Evolutionary conservation across 2,888 invertebrate species (phyloP).

Genomic region (Abscondita cerata): DNA sequence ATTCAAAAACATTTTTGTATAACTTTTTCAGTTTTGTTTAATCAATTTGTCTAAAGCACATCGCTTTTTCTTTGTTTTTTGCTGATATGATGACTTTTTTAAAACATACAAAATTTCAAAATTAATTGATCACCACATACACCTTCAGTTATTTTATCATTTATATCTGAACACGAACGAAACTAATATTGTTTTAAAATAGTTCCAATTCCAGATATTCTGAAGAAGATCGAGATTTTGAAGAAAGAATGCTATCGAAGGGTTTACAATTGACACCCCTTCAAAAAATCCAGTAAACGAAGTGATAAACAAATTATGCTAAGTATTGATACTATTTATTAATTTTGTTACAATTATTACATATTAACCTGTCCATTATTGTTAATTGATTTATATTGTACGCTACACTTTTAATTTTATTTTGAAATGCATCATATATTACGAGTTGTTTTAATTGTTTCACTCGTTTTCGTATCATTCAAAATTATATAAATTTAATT

Average conservation of each 20-base stretch:
- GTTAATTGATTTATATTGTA: neutral
- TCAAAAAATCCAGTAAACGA: slow-evolving; percentile 49
- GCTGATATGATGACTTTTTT: too few species aligned
- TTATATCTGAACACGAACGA: too few species aligned
- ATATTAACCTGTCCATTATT: slow-evolving; percentile 13
- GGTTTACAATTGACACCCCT: slow-evolving; percentile 65
- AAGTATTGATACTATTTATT: neutral
- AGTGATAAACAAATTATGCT: slow-evolving; percentile 37
- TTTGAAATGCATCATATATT: neutral
- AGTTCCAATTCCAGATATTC: slow-evolving; percentile 69
- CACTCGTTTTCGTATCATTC: neutral
- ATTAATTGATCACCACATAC: too few species aligned
- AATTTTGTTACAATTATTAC: slow-evolving; percentile 18
- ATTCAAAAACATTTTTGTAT: too few species aligned
- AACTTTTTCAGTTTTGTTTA: too few species aligned
- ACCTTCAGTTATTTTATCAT: too few species aligned
- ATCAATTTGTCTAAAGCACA: too few species aligned
- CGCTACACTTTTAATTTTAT: neutral
- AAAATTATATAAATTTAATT: neutral
- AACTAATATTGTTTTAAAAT: too few species aligned
- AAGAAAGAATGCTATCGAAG: slow-evolving; percentile 71
- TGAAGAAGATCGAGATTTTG: slow-evolving; percentile 72
- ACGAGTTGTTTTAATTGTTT: neutral
- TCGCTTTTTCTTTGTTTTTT: too few species aligned
- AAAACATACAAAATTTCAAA: too few species aligned